Base-by-base conservation (phyloP, 2,888 invertebrate species). In the Melitaea athalia region DNA sequence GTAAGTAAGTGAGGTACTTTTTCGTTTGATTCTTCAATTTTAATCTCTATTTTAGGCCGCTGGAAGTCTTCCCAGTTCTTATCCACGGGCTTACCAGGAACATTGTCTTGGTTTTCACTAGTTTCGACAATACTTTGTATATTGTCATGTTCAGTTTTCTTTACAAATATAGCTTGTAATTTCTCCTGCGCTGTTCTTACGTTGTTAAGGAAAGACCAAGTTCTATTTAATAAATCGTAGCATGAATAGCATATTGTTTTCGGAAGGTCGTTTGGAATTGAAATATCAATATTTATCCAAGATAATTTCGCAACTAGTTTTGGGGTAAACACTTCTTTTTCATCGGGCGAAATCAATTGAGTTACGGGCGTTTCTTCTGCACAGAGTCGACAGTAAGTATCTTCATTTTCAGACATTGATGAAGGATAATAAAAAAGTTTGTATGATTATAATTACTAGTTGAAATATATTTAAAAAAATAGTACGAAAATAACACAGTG, bases 231-330 rank as follows among this genome's bases (percentile, higher is more conserved):
- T 60, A 83, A 77, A 72, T 91, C 92, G 76, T 90, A 92, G 74
- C 92, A 92, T 4, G 91, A 83, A 73, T 86, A 92, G 73, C 92
- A 92, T 70, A 92, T 91, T 3, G 87, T 83, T 17, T 81, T 87
- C 5, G 92, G 92, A 31, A 92, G 82, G 7, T 68, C 68, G 73
- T 79, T 81, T 11, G 80, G 72, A 8, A 78, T 57, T 38, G 84
- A 79, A 75, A 89, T 76, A 76, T 91, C 87, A 52, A 92, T 81
- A 74, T 92, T 92, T 74, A 92, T 90, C 91, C 91, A 92, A 3
- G 79, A 78, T 84, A 92, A 84, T 81, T 92, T 92, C 1, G 80
- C 82, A 2, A 81, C 74, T 17, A 92, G 82, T 75, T 89, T 90
- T 0, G 88, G 88, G 60, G 80, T 83, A 0, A 84, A 69, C 1